Evolutionary conservation across 2,113 vertebrate genomes (phyloP).

Genomic region (Syngnathus scovelli): DNA sequence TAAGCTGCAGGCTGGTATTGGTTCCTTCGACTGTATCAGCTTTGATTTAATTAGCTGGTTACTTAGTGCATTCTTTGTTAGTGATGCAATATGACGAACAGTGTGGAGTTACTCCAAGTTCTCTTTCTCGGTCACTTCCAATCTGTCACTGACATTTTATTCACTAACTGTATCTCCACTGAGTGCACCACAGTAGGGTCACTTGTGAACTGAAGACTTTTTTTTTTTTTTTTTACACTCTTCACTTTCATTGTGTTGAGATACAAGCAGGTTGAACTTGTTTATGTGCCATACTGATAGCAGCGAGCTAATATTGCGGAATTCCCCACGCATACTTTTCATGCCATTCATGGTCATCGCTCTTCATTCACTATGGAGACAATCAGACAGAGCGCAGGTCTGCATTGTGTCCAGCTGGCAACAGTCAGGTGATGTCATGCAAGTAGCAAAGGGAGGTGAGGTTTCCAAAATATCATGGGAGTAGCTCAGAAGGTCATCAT

Average conservation of each 20-base stretch:
- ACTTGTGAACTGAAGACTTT: background rate
- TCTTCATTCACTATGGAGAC: slow-evolving; percentile 19
- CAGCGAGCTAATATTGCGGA: slow-evolving; percentile 13
- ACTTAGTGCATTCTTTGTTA: slow-evolving; percentile 64
- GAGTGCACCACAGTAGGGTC: background rate
- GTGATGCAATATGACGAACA: slow-evolving; percentile 61
- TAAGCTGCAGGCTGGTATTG: slow-evolving; percentile 42
- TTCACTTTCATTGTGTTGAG: slow-evolving; percentile 1
- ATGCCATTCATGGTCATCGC: slow-evolving; percentile 1
- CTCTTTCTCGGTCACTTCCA: slow-evolving; percentile 22
- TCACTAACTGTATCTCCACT: background rate
- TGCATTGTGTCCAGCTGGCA: slow-evolving; percentile 21
- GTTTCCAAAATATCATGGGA: background rate
- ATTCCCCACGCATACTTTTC: slow-evolving; percentile 30
- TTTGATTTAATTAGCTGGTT: slow-evolving; percentile 65
- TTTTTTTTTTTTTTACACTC: too few species aligned
- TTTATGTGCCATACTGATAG: background rate
- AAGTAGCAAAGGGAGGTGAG: background rate
- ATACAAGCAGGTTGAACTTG: slow-evolving; percentile 5
- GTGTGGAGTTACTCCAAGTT: slow-evolving; percentile 47
- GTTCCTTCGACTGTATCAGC: slow-evolving; percentile 47
- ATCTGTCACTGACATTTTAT: slow-evolving; percentile 14
- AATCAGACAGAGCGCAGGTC: background rate
- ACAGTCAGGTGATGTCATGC: slow-evolving; percentile 20
- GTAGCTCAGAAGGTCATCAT: background rate